A percentile compares a stretch with the other conserved stretches of the same genome.
These are phyloP conservation scores for Diadophis punctatus DNA, from an alignment of 2,113 vertebrate species.

Conservation along the genomic window DNA sequence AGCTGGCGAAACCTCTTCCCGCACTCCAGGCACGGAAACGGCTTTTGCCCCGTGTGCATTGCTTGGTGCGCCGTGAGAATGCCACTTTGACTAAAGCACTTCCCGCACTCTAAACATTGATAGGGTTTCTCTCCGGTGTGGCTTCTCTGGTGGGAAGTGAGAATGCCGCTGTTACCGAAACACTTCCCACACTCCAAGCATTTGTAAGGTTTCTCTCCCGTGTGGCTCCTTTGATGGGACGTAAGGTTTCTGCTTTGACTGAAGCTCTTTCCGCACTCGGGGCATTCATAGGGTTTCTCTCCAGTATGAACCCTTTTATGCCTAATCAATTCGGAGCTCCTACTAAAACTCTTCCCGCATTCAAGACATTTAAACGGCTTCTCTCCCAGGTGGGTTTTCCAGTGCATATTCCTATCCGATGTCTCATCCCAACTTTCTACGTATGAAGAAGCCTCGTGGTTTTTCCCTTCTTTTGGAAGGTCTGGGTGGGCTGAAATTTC, in stretches of 20 bases:
- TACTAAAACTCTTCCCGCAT: background rate
- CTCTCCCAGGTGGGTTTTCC: background rate
- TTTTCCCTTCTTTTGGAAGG: background rate
- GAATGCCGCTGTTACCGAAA: background rate
- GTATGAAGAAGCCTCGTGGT: too few species aligned
- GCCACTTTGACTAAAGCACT: background rate
- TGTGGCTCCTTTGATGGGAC: background rate
- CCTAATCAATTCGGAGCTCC: background rate
- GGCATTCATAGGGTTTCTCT: background rate
- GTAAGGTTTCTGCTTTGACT: background rate
- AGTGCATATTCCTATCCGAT: background rate
- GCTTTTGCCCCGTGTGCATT: background rate
- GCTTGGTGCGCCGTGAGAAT: background rate
- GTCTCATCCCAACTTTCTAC: background rate
- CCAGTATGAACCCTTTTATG: background rate
- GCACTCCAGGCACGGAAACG: background rate
- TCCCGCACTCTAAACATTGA: background rate
- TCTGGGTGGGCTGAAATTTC: background rate
- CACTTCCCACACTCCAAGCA: background rate
- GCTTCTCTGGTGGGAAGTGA: background rate
- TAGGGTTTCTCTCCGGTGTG: background rate
- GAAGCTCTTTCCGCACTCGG: background rate
- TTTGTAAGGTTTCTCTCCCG: background rate
- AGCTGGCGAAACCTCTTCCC: background rate
- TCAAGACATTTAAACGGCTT: background rate